Percentiles rank a stretch among this genome's conserved stretches.
Conservation (phyloP, 2,797 vertebrate species). For the Kryptolebias ocellatus region DNA sequence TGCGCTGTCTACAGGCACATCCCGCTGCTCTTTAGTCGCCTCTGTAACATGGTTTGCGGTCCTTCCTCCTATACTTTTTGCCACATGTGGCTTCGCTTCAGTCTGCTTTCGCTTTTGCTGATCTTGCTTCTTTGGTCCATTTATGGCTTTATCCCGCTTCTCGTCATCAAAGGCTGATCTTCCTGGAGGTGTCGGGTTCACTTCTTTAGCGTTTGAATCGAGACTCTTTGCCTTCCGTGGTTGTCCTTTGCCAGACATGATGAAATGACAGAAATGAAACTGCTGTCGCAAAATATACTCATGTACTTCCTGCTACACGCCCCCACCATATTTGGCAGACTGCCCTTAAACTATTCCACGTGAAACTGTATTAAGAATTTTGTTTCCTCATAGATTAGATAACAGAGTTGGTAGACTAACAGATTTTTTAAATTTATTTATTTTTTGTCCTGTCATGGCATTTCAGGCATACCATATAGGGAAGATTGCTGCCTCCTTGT, state of each 20-base stretch:
- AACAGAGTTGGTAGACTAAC: not conserved
- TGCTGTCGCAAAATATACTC: not conserved
- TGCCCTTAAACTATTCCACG: not conserved
- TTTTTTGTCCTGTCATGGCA: too few species aligned
- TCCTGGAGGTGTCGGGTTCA: not conserved
- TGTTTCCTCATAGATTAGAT: not conserved
- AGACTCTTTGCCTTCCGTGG: constrained; percentile 1
- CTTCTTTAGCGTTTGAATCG: not conserved
- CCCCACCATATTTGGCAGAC: not conserved
- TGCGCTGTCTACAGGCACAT: not conserved
- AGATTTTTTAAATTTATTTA: too few species aligned
- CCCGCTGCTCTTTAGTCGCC: not conserved
- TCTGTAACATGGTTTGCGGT: not conserved
- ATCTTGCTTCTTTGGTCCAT: constrained; percentile 13
- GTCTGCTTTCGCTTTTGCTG: not conserved
- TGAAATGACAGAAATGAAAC: not conserved
- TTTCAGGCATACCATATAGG: too few species aligned
- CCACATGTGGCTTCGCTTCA: constrained; percentile 1
- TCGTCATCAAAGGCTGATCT: not conserved
- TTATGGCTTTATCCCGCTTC: not conserved
- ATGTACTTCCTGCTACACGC: constrained; percentile 22
- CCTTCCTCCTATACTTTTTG: not conserved
- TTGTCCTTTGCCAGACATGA: constrained; percentile 51
- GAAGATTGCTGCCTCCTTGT: too few species aligned
- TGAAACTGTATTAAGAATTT: not conserved